A percentile compares a stretch with the other conserved stretches of the same genome.
These are phyloP conservation scores for Fopius arisanus DNA, from an alignment of 1,140 invertebrate genomes.

Conservation along the genomic window DNA sequence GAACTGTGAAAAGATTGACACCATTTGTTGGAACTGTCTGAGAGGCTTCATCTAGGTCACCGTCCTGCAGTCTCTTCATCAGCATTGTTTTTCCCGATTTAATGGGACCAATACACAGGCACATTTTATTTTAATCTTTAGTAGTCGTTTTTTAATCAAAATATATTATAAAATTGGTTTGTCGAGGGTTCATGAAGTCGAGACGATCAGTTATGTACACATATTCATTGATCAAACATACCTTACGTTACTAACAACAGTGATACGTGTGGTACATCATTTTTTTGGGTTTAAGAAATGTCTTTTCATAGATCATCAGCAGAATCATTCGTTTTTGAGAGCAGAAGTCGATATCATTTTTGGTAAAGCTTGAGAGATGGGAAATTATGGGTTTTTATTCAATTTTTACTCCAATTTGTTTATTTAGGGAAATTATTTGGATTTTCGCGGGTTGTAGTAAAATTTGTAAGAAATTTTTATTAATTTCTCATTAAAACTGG, in stretches of 20 bases:
- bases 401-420: too few species aligned
- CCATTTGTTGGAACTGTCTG: conserved; percentile 81
- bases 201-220: neutral
- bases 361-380: too few species aligned
- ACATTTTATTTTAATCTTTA: conserved; percentile 45
- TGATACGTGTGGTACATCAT: neutral
- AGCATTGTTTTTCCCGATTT: conserved; percentile 84
- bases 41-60: conserved; percentile 75
- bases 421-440: too few species aligned
- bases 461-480: too few species aligned
- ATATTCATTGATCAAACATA: neutral
- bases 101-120: conserved; percentile 78
- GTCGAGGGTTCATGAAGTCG: neutral
- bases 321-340: too few species aligned
- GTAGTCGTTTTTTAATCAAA: neutral
- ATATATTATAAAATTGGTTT: neutral
- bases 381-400: too few species aligned
- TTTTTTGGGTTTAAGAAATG: too few species aligned
- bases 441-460: too few species aligned
- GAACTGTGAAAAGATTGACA: conserved; percentile 75
- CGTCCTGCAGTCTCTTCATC: conserved; percentile 75
- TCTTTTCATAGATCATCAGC: too few species aligned
- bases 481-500: too few species aligned
- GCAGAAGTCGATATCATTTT: too few species aligned
- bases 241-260: neutral